These are phyloP conservation scores for Tetragonula carbonaria DNA, from an alignment of 2,888 invertebrate species.

Conservation along the genomic window DNA sequence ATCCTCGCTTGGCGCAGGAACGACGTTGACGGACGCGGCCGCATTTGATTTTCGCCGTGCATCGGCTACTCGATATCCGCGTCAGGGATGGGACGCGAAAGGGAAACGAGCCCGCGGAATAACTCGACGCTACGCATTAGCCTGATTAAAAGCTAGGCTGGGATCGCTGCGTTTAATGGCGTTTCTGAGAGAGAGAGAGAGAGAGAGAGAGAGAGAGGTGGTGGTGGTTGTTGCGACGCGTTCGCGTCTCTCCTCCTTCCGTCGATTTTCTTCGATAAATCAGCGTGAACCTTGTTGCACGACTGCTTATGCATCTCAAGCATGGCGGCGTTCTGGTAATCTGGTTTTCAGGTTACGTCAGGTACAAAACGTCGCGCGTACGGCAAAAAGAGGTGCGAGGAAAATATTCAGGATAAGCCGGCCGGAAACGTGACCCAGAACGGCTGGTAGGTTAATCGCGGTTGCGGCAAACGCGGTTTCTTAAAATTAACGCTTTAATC, in stretches of 20 bases:
- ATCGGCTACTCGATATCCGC: slow-evolving; percentile 2
- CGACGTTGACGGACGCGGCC: slow-evolving; percentile 37
- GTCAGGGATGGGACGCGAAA: slow-evolving; percentile 15
- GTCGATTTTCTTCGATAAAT: slow-evolving; percentile 27
- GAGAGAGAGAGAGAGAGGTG: no score
- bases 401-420: slow-evolving; percentile 4
- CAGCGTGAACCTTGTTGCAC: background rate
- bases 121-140: slow-evolving; percentile 54
- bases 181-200: slow-evolving; percentile 1
- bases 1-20: background rate
- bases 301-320: background rate
- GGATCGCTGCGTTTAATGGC: slow-evolving; percentile 46
- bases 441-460: background rate
- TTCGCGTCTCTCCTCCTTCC: background rate
- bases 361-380: slow-evolving; percentile 24
- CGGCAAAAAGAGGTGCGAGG: background rate
- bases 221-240: background rate
- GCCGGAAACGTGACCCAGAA: slow-evolving; percentile 26
- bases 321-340: background rate
- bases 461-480: slow-evolving; percentile 16
- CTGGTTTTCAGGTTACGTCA: slow-evolving; percentile 26
- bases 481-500: background rate
- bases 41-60: slow-evolving; percentile 32
- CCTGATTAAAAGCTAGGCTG: slow-evolving; percentile 52
- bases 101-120: slow-evolving; percentile 52